phyloP scores from a whole-genome alignment of 2,113 vertebrate genomes.

The Echinops telfairi region DNA sequence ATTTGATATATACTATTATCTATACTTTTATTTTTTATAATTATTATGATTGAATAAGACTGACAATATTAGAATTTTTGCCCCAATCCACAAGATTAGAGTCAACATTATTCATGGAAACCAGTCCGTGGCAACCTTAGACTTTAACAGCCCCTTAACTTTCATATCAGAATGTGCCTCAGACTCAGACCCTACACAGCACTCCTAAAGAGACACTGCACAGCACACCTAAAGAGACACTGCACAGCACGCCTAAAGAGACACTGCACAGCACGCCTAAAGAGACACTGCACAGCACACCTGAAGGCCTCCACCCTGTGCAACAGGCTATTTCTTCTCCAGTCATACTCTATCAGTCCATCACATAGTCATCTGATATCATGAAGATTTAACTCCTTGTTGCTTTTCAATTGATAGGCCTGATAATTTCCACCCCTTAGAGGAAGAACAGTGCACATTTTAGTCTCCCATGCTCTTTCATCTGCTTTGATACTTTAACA shows the following conservation, averaged over 20 bases:
- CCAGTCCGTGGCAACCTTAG: too few relatives aligned
- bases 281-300: too few relatives aligned
- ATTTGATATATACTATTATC: too few relatives aligned
- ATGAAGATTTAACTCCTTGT: not conserved
- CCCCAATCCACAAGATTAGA: not conserved
- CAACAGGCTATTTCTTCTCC: not conserved
- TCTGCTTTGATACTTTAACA: not conserved
- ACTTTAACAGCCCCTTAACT: rapidly evolving
- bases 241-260: too few relatives aligned
- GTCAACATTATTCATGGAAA: not conserved
- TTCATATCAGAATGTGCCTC: not conserved
- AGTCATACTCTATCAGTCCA: not conserved
- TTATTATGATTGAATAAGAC: too few relatives aligned
- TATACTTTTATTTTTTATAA: too few relatives aligned
- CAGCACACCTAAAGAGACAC: too few relatives aligned
- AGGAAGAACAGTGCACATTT: not conserved
- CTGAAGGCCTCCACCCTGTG: not conserved
- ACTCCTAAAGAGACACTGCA: too few relatives aligned
- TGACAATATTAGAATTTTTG: too few relatives aligned
- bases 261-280: too few relatives aligned
- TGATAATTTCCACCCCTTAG: not conserved
- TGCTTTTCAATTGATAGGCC: not conserved
- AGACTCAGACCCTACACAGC: not conserved
- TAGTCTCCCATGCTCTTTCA: not conserved
- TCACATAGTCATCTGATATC: not conserved